phyloP scores from a whole-genome alignment of 2,888 invertebrate genomes.

The Meteorus cinctellus region DNA sequence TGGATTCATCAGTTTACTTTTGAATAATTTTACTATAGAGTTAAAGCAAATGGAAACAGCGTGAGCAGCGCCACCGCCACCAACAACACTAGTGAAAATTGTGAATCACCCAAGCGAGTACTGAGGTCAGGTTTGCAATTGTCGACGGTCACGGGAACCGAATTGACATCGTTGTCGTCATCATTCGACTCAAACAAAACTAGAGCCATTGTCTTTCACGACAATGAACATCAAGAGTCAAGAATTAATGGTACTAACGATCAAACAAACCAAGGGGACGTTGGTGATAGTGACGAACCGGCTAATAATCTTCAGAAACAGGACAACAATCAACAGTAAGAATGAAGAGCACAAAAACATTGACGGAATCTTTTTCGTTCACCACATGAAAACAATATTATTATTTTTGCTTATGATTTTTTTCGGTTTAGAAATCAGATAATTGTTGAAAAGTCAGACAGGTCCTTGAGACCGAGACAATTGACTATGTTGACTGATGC shows the following conservation, averaged over 20 bases:
- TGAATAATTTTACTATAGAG: constrained; percentile 35
- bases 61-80: constrained; percentile 41
- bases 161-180: constrained; percentile 42
- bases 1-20: background rate
- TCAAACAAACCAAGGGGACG: constrained; percentile 46
- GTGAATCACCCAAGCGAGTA: constrained; percentile 55
- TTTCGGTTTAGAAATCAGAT: background rate
- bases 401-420: background rate
- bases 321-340: background rate
- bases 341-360: background rate
- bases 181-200: background rate
- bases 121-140: constrained; percentile 57
- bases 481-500: constrained; percentile 25
- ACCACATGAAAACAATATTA: background rate
- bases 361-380: background rate
- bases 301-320: background rate
- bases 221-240: background rate
- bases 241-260: background rate
- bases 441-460: background rate
- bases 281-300: constrained; percentile 38
- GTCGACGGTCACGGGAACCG: constrained; percentile 55
- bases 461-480: background rate
- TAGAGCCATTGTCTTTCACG: background rate
- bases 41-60: constrained; percentile 55
- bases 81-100: constrained; percentile 52